Evolutionary conservation across 2,113 vertebrate genomes (phyloP), one percentile per base, ranked within the genome.

Genomic region (Lepisosteus oculatus): DNA sequence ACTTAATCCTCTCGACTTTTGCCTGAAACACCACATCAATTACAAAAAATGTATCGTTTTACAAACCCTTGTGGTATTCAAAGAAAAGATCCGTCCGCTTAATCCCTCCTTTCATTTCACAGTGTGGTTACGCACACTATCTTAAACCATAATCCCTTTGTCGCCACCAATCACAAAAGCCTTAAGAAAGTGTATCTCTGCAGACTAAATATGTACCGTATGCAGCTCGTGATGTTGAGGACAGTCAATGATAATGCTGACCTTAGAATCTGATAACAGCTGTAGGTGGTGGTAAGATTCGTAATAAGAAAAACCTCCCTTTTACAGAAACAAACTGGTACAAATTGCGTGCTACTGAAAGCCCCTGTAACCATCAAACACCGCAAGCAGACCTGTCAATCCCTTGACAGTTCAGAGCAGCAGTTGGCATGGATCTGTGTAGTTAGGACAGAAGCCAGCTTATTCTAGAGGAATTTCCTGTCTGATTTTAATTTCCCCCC

Each of bases 401-500:
- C 79, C 65, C 79, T 83, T 74, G 84, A 76, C 84, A 80, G 73
- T 74, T 74, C 77, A 81, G 80, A 91, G 83, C 82, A 87, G 85
- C 78, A 79, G 84, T 89, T 95, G 93, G 93, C 93, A 92, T 83
- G 76, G 77, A n/a, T 66, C 79, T 92, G 84, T 93, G 89, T 94
- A 88, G 91, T 96, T 95, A 94, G 90, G 93, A 93, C 80, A 78
- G 77, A 77, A 80, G 92, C 92, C 92, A 94, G 90, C 84, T 92
- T 90, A 87, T 92, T 87, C 86, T 91, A 84, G 80, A 95, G 93
- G 94, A 95, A 97, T 95, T 97, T 96, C 94, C 93, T 94, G 94
- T 93, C 90, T 94, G 88, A 90, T 91, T 93, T 79, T 89, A 87
- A 86, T 90, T 86, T 84, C 79, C 74, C 81, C 79, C 72, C 47